phyloP scores from a whole-genome alignment of 2,888 invertebrate genomes.

The Eupithecia pulchellata region DNA sequence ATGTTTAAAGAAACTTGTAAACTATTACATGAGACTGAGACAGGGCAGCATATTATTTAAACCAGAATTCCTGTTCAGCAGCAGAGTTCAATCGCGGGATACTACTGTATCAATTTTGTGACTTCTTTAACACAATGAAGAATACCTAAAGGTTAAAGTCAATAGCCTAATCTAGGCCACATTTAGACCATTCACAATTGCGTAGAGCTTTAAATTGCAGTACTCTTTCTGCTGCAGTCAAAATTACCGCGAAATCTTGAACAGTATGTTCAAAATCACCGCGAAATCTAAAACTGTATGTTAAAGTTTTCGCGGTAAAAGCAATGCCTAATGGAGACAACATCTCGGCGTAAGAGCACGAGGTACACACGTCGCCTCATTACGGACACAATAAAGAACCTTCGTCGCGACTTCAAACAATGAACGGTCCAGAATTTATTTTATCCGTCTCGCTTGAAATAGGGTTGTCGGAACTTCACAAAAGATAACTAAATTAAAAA shows the following conservation, averaged over 20 bases:
- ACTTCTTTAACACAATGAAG: background rate
- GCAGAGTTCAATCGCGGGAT: too few relatives aligned
- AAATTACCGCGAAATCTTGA: background rate
- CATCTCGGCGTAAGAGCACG: slow-evolving; percentile 1
- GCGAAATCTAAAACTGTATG: background rate
- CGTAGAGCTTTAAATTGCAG: background rate
- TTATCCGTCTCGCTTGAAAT: slow-evolving; percentile 34
- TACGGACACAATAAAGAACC: slow-evolving; percentile 59
- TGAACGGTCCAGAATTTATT: slow-evolving; percentile 55
- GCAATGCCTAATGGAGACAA: slow-evolving; percentile 16
- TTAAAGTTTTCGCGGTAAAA: too few relatives aligned
- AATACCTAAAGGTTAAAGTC: background rate
- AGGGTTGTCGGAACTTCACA: slow-evolving; percentile 17
- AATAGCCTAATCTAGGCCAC: background rate
- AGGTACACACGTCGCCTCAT: slow-evolving; percentile 50
- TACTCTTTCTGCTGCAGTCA: background rate
- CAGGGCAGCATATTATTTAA: too few relatives aligned
- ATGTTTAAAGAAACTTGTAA: too few relatives aligned
- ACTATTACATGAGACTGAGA: too few relatives aligned
- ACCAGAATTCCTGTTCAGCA: too few relatives aligned
- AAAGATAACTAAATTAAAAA: background rate
- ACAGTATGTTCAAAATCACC: background rate
- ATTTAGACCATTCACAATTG: background rate
- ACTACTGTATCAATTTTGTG: background rate
- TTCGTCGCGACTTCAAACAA: slow-evolving; percentile 56